phyloP scores from a whole-genome alignment of 2,113 vertebrate genomes.

The Miniopterus natalensis region DNA sequence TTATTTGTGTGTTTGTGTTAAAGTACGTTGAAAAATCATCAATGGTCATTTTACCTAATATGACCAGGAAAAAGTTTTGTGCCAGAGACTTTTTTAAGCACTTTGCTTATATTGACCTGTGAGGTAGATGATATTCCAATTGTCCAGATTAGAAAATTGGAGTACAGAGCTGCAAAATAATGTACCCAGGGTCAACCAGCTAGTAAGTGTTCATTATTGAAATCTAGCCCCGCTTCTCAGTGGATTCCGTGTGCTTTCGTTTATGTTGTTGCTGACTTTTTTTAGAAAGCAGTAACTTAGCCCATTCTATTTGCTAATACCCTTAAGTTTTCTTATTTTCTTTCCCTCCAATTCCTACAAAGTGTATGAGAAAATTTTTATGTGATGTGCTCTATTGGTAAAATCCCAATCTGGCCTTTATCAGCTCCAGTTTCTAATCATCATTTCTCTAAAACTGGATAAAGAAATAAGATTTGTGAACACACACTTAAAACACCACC shows the following conservation, averaged over 20 bases:
- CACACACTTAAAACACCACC: conserved; percentile 6
- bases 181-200: background rate
- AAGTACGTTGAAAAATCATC: background rate
- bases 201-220: background rate
- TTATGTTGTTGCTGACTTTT: background rate
- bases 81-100: conserved; percentile 1
- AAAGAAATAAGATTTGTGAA: conserved; percentile 36
- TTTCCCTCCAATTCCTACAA: conserved; percentile 22
- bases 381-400: background rate
- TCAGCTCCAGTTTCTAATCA: conserved; percentile 47
- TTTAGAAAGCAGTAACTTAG: background rate
- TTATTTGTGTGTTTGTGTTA: background rate
- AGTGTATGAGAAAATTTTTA: conserved; percentile 12
- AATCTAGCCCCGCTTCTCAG: background rate
- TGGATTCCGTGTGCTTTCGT: background rate
- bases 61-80: background rate
- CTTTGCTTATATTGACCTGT: background rate
- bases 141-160: conserved; percentile 44
- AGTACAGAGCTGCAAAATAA: background rate
- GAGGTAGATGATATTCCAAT: background rate
- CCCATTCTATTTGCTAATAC: conserved; percentile 49
- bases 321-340: conserved; percentile 42
- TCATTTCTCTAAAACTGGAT: conserved; percentile 57
- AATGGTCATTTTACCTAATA: conserved; percentile 11
- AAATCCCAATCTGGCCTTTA: conserved; percentile 27